These are phyloP conservation scores for Thryonomys swinderianus DNA, from an alignment of 2,113 vertebrate genomes.

Conservation along the genomic window DNA sequence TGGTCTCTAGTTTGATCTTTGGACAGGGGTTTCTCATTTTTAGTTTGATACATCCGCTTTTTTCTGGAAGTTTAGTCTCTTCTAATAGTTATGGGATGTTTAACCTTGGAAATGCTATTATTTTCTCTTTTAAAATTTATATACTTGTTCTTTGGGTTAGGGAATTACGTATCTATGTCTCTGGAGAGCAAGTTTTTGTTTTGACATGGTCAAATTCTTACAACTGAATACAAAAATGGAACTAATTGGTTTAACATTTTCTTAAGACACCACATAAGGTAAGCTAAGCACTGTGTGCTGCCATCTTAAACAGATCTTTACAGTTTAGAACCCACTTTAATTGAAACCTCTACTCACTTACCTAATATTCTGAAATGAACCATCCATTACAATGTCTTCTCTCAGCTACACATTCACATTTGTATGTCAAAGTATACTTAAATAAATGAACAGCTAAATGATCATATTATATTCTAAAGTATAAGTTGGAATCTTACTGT, in stretches of 20 bases:
- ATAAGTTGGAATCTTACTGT: neutral
- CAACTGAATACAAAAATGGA: neutral
- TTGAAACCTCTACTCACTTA: neutral
- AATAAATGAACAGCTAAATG: neutral
- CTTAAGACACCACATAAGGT: neutral
- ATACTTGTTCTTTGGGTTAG: neutral
- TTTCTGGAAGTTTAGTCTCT: neutral
- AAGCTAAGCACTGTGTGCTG: neutral
- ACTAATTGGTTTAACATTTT: too few relatives aligned
- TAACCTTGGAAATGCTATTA: neutral
- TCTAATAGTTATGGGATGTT: neutral
- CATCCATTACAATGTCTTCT: neutral
- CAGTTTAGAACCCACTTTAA: neutral
- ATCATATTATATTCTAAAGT: neutral
- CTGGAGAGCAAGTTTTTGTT: neutral
- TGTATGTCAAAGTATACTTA: neutral
- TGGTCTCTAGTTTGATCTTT: neutral
- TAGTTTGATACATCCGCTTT: neutral
- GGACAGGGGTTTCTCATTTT: neutral
- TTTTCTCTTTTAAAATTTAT: conserved; percentile 12
- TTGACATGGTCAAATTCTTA: neutral
- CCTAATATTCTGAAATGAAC: neutral
- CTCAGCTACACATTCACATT: neutral
- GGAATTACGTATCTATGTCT: neutral
- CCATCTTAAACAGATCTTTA: neutral